Conservation (phyloP, 2,797 vertebrate species). For the Gymnopithys bicolor region DNA sequence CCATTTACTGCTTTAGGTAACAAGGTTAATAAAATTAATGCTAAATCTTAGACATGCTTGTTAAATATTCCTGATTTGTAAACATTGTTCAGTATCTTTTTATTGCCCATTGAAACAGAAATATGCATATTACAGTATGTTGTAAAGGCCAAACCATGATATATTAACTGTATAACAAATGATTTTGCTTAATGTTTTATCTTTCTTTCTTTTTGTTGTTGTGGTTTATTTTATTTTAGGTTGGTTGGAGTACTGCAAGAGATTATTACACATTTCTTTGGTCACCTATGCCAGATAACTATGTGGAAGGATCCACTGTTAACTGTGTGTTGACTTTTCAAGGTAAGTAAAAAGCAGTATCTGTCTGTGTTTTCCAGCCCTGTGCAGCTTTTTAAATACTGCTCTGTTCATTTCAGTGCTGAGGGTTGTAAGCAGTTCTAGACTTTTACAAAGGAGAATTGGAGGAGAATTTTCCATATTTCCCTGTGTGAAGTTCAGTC, state of each 20-base stretch:
- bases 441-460: not conserved
- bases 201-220: not conserved
- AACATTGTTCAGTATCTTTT: constrained; percentile 64
- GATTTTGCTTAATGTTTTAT: constrained; percentile 4
- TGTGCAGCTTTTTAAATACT: not conserved
- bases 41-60: constrained; percentile 56
- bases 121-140: not conserved
- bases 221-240: constrained; percentile 79
- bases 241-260: constrained; percentile 98
- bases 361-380: not conserved
- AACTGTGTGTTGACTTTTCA: constrained; percentile 95
- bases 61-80: constrained; percentile 69
- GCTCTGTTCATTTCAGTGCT: not conserved
- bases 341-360: constrained; percentile 80
- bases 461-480: not conserved
- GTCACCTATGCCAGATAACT: constrained; percentile 95
- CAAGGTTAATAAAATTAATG: constrained; percentile 66
- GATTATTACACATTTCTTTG: constrained; percentile 99
- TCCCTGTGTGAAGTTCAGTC: not conserved
- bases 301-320: constrained; percentile 90
- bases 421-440: not conserved
- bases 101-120: constrained; percentile 47
- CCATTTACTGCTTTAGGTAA: constrained; percentile 58
- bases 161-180: not conserved
- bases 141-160: not conserved